Base-by-base conservation (phyloP, 2,888 invertebrate species). In the Parnassius smintheus region DNA sequence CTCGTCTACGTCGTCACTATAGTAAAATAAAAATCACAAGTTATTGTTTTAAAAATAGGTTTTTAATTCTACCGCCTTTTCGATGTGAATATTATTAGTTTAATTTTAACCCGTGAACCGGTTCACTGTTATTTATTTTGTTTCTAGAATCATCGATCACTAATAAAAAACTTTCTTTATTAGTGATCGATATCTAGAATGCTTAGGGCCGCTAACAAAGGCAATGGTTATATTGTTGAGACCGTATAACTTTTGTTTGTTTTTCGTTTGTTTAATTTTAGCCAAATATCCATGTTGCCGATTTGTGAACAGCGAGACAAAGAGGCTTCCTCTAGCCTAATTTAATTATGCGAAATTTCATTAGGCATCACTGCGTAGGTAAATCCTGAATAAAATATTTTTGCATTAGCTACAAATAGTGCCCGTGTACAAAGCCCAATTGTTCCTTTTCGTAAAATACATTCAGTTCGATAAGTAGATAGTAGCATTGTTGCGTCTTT, bases 301-400 rank as follows among this genome's bases (percentile, higher is more conserved):
- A 46, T 46, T n/a, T 46, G 46, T 46, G 7, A 46, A n/a, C n/a
- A n/a, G 46, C n/a, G 46, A 46, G 46, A 46, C 46, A 46, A 46
- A 46, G 46, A n/a, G 46, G 22, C 8, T 13, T 7, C 18, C n/a
- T 7, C 4, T 46, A 18, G 18, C 18, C n/a, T 56, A 45, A 46
- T 56, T 48, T 35, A 41, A 35, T 13, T 35, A 25, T n/a, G 48
- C 41, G n/a, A 13, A 48, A 56, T 48, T 56, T 48, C 56, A 48
- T 48, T 48, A 46, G 22, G 56, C 25, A 56, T 12, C 35, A 48
- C 35, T 25, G 25, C 35, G 1, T 9, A 22, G 22, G 48, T 48
- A 48, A 13, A 56, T 10, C 9, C n/a, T 56, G 48, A 56, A 48
- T 56, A 48, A 48, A 56, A 57, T 50, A 57, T 46, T 57, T 57